Evolutionary conservation across 2,797 vertebrate genomes (phyloP), one percentile per base, ranked within the genome.

Genomic region (Tympanoctomys barrerae): DNA sequence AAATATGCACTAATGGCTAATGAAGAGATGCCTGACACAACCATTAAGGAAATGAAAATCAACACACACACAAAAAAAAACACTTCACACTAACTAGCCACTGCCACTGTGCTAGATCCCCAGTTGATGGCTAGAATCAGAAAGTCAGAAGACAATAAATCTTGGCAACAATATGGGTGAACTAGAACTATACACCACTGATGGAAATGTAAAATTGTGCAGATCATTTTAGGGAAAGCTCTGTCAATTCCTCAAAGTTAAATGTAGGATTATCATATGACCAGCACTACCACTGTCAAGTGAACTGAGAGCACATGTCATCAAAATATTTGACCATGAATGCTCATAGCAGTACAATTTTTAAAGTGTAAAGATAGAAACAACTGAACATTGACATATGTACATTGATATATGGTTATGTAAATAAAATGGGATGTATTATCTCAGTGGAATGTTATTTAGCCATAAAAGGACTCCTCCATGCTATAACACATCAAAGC

Each of bases 41-140:
- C 85, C 49, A 42, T 89, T 75, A 79, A 89, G 57, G 26, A 94
- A 91, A 85, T 66, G 31, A 57, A 93, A 87, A 39, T 91, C 24
- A 73, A 87, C 12, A 13, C 52, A 87, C 42, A 87, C 70, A 96
- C 59, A 9, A 62, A 62, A 78, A 7, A 9, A 39, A 64, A 9
- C 19, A 88, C 33, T 79, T 91, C 57, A 79, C 8, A 66, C 11
- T 57, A 46, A 79, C 16, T 64, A 64, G 46, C 36, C 52, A 13
- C 52, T 54, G 11, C 52, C 52, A 54, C 52, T 54, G 11, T 16
- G 52, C 3, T 54, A 13, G 12, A 54, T 52, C 49, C 3, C 12
- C 52, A 16, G 12, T 14, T 54, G 14, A 94, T 78, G 82, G n/a
- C 54, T 83, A 59, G 36, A 89, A 82, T 81, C 19, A 66, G 77